These are phyloP conservation scores for Penelope pileata DNA, from an alignment of 2,113 vertebrate species.

Conservation along the genomic window DNA sequence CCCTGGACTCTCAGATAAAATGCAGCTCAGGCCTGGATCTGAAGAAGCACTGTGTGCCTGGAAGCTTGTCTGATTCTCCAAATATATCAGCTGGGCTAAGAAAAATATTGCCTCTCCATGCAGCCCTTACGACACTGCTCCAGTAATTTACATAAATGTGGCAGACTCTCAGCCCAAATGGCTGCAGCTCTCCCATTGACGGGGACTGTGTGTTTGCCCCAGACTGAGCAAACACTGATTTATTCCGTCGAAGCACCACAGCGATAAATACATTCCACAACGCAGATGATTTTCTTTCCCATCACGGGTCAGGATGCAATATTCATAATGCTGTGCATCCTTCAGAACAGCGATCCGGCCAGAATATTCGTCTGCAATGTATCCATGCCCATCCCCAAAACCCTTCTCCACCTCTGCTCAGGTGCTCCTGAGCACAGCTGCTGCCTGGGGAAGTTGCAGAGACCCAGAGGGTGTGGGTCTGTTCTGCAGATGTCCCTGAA, in stretches of 20 bases:
- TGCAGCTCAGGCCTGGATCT: neutral
- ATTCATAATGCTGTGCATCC: conserved; percentile 27
- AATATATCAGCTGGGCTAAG: neutral
- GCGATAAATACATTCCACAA: conserved; percentile 16
- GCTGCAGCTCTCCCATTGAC: neutral
- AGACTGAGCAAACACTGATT: neutral
- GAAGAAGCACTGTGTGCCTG: neutral
- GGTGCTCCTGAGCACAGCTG: too few species aligned
- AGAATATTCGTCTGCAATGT: neutral
- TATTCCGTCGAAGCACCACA: conserved; percentile 20
- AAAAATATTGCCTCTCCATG: neutral
- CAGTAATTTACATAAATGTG: neutral
- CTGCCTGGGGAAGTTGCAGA: neutral
- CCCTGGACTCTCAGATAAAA: neutral
- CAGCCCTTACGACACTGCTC: neutral
- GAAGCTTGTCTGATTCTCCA: neutral
- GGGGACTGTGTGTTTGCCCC: neutral
- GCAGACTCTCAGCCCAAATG: neutral
- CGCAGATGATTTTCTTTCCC: neutral
- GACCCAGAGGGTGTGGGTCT: neutral
- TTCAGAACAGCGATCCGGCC: neutral
- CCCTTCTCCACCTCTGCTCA: neutral
- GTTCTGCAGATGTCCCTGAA: conserved; percentile 56
- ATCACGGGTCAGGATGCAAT: conserved; percentile 5
- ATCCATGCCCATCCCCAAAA: neutral